Percentiles rank a stretch among this genome's conserved stretches.
phyloP scores from a whole-genome alignment of 2,113 vertebrate genomes.

The Pluvialis apricaria region DNA sequence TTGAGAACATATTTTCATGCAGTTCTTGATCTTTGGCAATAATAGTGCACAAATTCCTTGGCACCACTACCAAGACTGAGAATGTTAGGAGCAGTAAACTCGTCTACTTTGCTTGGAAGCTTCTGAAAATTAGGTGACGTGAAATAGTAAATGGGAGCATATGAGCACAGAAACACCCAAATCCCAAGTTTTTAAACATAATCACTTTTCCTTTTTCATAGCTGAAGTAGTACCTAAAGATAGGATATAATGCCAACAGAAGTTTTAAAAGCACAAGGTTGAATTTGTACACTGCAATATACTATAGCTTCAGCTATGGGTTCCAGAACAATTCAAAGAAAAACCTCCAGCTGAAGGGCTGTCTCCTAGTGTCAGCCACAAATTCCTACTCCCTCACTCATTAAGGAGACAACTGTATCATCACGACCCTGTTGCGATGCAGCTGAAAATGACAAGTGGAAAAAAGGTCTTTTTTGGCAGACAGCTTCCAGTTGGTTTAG shows the following conservation, averaged over 20 bases:
- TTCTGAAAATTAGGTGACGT: not conserved
- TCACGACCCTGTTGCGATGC: not conserved
- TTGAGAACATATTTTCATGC: constrained; percentile 14
- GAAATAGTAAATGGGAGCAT: not conserved
- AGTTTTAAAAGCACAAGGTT: not conserved
- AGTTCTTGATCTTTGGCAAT: constrained; percentile 20
- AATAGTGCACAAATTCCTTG: constrained; percentile 16
- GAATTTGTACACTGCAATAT: not conserved
- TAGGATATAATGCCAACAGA: not conserved
- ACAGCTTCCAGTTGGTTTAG: not conserved
- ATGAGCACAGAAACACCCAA: not conserved
- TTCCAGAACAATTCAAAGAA: not conserved
- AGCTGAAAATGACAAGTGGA: not conserved
- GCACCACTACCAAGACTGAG: not conserved
- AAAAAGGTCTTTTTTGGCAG: not conserved
- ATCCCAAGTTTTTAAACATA: not conserved
- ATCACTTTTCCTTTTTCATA: not conserved
- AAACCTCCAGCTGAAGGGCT: not conserved
- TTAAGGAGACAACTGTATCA: not conserved
- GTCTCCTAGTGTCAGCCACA: not conserved
- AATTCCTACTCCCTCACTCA: not conserved
- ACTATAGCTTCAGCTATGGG: not conserved
- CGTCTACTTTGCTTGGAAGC: not conserved
- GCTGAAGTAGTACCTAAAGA: not conserved
- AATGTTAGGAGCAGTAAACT: not conserved